Evolutionary conservation across 2,888 invertebrate genomes (phyloP).

Genomic region (Cantharis nigra): DNA sequence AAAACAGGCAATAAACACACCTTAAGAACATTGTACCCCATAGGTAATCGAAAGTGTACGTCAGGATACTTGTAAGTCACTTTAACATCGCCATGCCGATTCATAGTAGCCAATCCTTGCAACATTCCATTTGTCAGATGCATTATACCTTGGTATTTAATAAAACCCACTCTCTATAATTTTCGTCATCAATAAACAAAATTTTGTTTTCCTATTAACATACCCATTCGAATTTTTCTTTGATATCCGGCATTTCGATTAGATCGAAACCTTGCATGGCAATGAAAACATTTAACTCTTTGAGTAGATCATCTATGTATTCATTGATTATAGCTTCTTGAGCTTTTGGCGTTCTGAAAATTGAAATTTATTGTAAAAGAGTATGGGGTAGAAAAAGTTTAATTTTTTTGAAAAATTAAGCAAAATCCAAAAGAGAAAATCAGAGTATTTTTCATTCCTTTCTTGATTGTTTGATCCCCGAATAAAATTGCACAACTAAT

Average conservation of each 20-base stretch:
- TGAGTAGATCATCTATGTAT: slow-evolving; percentile 1
- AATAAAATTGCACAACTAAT: too few species aligned
- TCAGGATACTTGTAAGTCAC: slow-evolving; percentile 27
- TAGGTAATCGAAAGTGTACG: slow-evolving; percentile 6
- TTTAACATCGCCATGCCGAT: slow-evolving; percentile 57
- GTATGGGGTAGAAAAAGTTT: too few species aligned
- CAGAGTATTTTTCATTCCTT: too few species aligned
- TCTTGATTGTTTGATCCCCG: too few species aligned
- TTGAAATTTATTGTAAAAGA: background rate
- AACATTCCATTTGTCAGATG: slow-evolving; percentile 57
- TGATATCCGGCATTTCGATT: background rate
- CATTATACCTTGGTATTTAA: slow-evolving; percentile 61
- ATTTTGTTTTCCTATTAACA: background rate
- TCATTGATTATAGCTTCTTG: slow-evolving; percentile 14
- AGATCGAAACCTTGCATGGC: background rate
- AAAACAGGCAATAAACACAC: slow-evolving; percentile 17
- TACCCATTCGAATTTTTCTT: background rate
- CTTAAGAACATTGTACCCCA: slow-evolving; percentile 30
- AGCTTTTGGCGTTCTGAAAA: background rate
- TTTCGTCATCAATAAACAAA: slow-evolving; percentile 35
- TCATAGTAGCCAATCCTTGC: slow-evolving; percentile 57
- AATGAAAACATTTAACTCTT: background rate
- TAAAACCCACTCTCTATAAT: slow-evolving; percentile 48
- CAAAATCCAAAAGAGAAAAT: too few species aligned
- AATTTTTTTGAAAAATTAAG: too few species aligned